phyloP scores from a whole-genome alignment of 1,140 invertebrate genomes.

The Trinorchestia longiramus region DNA sequence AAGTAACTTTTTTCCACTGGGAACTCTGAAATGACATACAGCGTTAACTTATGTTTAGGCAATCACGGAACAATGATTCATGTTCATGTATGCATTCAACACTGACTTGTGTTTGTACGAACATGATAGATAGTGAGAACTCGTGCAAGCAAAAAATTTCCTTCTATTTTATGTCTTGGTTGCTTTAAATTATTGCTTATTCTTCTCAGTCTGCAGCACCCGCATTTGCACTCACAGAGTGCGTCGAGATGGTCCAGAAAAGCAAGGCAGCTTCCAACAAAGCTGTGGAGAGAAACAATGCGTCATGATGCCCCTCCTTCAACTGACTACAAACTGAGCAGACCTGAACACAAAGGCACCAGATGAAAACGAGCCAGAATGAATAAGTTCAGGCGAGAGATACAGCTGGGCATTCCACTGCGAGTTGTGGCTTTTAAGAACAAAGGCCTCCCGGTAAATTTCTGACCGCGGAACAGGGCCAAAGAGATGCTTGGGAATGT shows the following conservation, averaged over 20 bases:
- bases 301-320: neutral
- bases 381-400: neutral
- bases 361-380: neutral
- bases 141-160: neutral
- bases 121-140: neutral
- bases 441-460: conserved; percentile 20
- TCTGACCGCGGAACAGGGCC: neutral
- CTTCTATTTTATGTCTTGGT: neutral
- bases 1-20: neutral
- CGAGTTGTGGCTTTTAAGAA: conserved; percentile 29
- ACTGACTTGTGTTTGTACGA: neutral
- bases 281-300: neutral
- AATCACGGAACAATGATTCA: too few relatives aligned
- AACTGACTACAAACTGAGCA: neutral
- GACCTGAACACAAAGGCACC: neutral
- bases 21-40: neutral
- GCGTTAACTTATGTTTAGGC: neutral
- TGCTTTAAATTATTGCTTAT: neutral
- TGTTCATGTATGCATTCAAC: neutral
- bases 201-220: neutral
- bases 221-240: neutral
- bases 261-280: neutral
- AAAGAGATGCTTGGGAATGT: neutral
- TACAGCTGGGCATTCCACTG: neutral
- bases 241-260: too few relatives aligned